Conservation (phyloP, 2,888 invertebrate species). For the Ectemnius cavifrons region DNA sequence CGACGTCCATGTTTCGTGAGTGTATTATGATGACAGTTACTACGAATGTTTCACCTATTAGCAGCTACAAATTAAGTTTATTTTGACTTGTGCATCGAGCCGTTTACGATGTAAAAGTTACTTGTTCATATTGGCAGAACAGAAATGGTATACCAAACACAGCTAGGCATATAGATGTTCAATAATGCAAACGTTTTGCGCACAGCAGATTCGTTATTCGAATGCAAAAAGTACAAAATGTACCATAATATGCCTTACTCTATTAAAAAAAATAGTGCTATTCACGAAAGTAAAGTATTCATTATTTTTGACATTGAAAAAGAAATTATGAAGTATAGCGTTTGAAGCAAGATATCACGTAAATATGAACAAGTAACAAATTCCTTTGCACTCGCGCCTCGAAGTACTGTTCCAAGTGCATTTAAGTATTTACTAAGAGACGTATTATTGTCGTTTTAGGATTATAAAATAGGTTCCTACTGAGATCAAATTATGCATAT, state of each 20-base stretch:
- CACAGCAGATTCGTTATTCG: constrained; percentile 15
- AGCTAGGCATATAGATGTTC: constrained; percentile 30
- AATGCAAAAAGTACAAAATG: constrained; percentile 62
- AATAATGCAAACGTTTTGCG: constrained; percentile 23
- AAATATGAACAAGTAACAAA: constrained; percentile 36
- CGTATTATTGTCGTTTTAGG: constrained; percentile 64
- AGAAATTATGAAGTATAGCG: constrained; percentile 26
- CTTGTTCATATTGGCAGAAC: constrained; percentile 39
- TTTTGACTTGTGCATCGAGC: constrained; percentile 49
- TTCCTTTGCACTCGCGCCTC: constrained; percentile 51
- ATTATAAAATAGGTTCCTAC: constrained; percentile 69
- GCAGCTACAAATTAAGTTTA: constrained; percentile 59
- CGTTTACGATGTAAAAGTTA: constrained; percentile 44
- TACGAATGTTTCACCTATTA: constrained; percentile 55
- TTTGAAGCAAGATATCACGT: constrained; percentile 20
- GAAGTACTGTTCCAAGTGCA: constrained; percentile 67
- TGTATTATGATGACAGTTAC: constrained; percentile 62
- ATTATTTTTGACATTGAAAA: constrained; percentile 51
- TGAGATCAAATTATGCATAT: constrained; percentile 62
- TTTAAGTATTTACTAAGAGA: constrained; percentile 67
- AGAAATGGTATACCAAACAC: constrained; percentile 24
- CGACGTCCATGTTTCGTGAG: constrained; percentile 58
- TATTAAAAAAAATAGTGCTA: constrained; percentile 55
- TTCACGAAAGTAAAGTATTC: constrained; percentile 39
- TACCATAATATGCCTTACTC: constrained; percentile 62